Conservation (phyloP, 2,113 vertebrate genomes). For the Ranitomeya variabilis region DNA sequence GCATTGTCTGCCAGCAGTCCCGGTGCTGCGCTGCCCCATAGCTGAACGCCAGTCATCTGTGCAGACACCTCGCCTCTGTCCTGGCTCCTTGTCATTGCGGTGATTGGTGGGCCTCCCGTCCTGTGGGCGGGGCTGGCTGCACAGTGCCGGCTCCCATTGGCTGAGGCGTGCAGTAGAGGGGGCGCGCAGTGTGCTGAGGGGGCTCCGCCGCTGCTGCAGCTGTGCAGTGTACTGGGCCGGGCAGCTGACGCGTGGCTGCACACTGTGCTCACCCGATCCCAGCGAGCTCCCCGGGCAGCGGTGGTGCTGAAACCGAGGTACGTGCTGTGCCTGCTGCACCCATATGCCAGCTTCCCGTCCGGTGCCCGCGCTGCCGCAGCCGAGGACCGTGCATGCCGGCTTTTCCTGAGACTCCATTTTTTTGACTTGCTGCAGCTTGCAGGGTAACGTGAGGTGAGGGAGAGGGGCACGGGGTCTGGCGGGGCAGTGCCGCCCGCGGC, state of each 20-base stretch:
- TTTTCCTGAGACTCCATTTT: background rate
- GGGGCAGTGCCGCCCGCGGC: background rate
- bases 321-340: background rate
- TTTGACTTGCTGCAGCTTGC: background rate
- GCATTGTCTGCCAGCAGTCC: background rate
- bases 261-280: background rate
- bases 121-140: background rate
- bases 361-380: background rate
- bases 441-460: background rate
- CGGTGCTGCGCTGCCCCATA: background rate
- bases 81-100: background rate
- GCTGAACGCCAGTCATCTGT: background rate
- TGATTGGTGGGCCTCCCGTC: conserved; percentile 39
- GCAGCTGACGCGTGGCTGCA: conserved; percentile 33
- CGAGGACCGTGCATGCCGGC: background rate
- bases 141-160: background rate
- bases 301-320: conserved; percentile 18
- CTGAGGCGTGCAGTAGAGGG: conserved; percentile 27
- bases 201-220: conserved; percentile 10
- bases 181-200: conserved; percentile 17
- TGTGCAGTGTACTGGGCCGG: conserved; percentile 48
- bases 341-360: background rate
- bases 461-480: background rate
- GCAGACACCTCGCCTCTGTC: background rate
- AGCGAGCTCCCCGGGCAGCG: background rate